These are phyloP conservation scores for Eustalomyia histrio DNA, from an alignment of 2,888 invertebrate species.

Conservation along the genomic window DNA sequence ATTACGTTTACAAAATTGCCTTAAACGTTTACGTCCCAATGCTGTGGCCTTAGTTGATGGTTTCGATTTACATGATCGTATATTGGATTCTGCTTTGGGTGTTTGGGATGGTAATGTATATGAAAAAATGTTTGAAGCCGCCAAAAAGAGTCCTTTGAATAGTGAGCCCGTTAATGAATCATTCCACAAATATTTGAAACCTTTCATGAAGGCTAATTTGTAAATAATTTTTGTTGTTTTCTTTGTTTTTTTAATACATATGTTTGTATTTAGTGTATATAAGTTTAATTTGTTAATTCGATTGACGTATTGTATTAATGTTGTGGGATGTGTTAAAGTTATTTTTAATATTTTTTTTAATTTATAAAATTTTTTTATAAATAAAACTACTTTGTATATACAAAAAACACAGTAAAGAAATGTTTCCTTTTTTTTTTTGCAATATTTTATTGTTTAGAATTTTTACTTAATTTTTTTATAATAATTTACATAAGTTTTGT, in stretches of 20 bases:
- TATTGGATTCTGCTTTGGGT: slow-evolving; percentile 89
- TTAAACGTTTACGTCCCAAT: slow-evolving; percentile 89
- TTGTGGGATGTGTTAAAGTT: slow-evolving; percentile 12
- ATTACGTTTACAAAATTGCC: slow-evolving; percentile 85
- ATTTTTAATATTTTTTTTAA: background rate
- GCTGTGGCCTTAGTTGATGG: slow-evolving; percentile 95
- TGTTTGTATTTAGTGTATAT: background rate
- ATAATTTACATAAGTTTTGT: background rate
- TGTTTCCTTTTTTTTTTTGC: background rate
- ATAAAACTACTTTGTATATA: slow-evolving; percentile 5
- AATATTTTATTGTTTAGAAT: background rate
- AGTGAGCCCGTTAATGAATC: slow-evolving; percentile 87
- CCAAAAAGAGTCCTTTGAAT: slow-evolving; percentile 91
- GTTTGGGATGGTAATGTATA: slow-evolving; percentile 93
- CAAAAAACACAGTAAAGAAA: background rate
- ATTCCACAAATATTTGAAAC: slow-evolving; percentile 84
- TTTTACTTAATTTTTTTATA: background rate
- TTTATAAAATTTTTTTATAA: slow-evolving; percentile 1
- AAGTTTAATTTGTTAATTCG: background rate
- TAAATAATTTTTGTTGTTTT: slow-evolving; percentile 64
- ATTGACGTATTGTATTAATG: background rate
- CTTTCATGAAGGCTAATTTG: slow-evolving; percentile 83
- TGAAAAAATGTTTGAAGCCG: slow-evolving; percentile 88
- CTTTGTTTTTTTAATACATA: slow-evolving; percentile 1
- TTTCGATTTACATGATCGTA: slow-evolving; percentile 92